These are phyloP conservation scores for Liodrosophila aerea DNA, from an alignment of 2,888 invertebrate species.

Conservation along the genomic window DNA sequence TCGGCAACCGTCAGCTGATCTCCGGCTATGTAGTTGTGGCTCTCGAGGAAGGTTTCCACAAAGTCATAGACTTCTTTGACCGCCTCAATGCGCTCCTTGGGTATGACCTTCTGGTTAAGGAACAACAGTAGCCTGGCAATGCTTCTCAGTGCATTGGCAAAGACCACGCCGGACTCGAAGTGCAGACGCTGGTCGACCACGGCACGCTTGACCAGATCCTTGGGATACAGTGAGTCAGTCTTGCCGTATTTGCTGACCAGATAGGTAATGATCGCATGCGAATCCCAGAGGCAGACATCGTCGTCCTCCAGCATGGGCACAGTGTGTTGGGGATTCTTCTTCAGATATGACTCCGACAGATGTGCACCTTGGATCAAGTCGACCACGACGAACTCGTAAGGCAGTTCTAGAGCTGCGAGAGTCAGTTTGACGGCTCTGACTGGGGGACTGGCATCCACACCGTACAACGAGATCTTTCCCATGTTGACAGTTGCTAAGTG, in stretches of 20 bases:
- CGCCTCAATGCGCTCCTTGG: conserved; percentile 30
- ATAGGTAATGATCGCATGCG: conserved; percentile 68
- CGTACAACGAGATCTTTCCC: conserved; percentile 71
- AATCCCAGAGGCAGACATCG: conserved; percentile 60
- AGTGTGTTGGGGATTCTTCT: conserved; percentile 71
- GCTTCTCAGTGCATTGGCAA: conserved; percentile 23
- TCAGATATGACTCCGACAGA: conserved; percentile 37
- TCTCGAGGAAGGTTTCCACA: conserved; percentile 61
- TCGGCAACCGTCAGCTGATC: conserved; percentile 74
- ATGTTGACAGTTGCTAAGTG: conserved; percentile 20
- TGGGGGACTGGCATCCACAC: conserved; percentile 66
- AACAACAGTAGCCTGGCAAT: conserved; percentile 28
- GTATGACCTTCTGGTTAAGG: conserved; percentile 26
- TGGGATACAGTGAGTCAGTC: conserved; percentile 66
- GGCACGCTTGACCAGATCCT: conserved; percentile 61
- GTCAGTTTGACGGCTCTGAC: conserved; percentile 69
- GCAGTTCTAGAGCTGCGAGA: conserved; percentile 64
- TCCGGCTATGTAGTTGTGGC: conserved; percentile 66
- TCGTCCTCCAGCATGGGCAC: conserved; percentile 66
- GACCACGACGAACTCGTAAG: conserved; percentile 62
- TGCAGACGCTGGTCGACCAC: conserved; percentile 60
- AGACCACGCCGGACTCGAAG: conserved; percentile 47
- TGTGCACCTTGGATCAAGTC: conserved; percentile 67
- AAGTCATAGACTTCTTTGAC: conserved; percentile 54
- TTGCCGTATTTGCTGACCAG: conserved; percentile 66